Conservation (phyloP, 1,140 invertebrate genomes). For the Ceratosolen solmsi region DNA sequence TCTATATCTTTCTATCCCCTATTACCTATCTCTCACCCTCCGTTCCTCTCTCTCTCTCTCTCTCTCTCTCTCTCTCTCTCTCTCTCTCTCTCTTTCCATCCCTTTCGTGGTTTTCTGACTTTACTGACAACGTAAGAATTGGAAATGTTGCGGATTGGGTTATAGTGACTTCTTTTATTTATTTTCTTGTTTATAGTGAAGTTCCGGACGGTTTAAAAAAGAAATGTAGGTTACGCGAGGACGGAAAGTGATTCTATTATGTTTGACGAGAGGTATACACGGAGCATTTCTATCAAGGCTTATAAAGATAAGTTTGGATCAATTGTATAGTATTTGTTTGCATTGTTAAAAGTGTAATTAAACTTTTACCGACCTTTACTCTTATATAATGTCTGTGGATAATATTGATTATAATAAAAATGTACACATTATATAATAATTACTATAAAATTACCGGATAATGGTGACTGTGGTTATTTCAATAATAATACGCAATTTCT, state of each 20-base stretch:
- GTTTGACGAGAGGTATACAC: neutral
- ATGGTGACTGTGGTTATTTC: no score
- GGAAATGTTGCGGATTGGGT: conserved; percentile 42
- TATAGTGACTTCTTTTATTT: conserved; percentile 32
- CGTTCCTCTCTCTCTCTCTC: neutral
- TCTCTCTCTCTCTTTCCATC: conserved; percentile 1
- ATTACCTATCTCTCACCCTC: neutral
- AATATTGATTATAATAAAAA: no score
- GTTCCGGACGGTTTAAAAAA: neutral
- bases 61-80: conserved; percentile 1
- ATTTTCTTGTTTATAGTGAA: conserved; percentile 3
- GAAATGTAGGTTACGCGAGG: neutral
- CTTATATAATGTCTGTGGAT: no score
- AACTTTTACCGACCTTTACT: no score
- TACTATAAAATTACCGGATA: no score
- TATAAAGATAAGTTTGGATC: neutral
- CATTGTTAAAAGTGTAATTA: no score
- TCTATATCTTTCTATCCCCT: conserved; percentile 34
- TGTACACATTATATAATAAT: no score
- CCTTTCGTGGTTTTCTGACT: conserved; percentile 34
- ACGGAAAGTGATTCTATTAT: neutral
- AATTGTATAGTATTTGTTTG: no score
- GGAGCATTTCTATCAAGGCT: neutral
- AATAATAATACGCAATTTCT: no score
- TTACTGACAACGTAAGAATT: conserved; percentile 27